phyloP scores from a whole-genome alignment of 2,113 vertebrate species.

The Plotosus lineatus region DNA sequence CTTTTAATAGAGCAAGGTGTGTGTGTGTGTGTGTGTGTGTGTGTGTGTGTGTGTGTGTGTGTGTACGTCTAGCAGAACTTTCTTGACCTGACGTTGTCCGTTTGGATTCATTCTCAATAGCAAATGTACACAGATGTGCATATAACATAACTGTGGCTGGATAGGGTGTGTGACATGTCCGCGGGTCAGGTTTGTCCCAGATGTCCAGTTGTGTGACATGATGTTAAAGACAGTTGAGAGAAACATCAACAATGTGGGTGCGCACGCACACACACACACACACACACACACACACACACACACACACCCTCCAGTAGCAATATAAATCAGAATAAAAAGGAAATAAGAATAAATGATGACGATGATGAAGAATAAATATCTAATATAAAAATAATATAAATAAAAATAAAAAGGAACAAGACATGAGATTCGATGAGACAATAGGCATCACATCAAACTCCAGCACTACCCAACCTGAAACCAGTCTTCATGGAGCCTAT shows the following conservation, averaged over 20 bases:
- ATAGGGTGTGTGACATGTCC: not conserved
- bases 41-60: constrained; percentile 4
- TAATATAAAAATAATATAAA: too few relatives aligned
- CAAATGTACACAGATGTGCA: not conserved
- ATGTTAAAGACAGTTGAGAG: constrained; percentile 56
- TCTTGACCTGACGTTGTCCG: constrained; percentile 1
- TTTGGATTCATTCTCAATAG: not conserved
- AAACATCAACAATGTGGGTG: constrained; percentile 21
- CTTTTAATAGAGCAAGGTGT: constrained; percentile 57
- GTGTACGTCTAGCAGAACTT: not conserved
- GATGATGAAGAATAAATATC: too few relatives aligned
- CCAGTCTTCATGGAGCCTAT: too few relatives aligned
- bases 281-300: constrained; percentile 29
- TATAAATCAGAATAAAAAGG: too few relatives aligned
- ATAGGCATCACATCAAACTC: not conserved
- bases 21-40: constrained; percentile 56
- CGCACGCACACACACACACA: constrained; percentile 14
- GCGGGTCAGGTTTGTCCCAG: constrained; percentile 28
- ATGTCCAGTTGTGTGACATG: constrained; percentile 29
- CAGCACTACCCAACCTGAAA: too few relatives aligned
- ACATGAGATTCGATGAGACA: not conserved
- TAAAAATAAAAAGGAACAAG: too few relatives aligned
- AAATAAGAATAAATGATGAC: too few relatives aligned
- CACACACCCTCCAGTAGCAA: constrained; percentile 8
- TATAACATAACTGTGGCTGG: not conserved